Conservation (phyloP, 2,113 vertebrate genomes). For the Struthidea cinerea region DNA sequence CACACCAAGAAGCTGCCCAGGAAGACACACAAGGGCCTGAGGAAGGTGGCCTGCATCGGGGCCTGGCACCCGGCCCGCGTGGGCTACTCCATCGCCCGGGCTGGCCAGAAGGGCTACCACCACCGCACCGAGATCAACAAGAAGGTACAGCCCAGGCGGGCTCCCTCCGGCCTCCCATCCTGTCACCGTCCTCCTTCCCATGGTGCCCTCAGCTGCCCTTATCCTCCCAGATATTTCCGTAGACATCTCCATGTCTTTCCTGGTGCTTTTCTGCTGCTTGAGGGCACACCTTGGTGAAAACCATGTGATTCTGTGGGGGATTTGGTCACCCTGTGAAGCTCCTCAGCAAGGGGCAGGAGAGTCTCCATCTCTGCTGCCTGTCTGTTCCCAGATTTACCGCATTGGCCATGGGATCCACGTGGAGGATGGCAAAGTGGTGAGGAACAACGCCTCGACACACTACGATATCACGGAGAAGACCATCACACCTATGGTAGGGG, state of each 20-base stretch:
- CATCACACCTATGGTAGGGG: constrained; percentile 75
- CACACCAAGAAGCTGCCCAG: constrained; percentile 80
- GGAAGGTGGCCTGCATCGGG: constrained; percentile 81
- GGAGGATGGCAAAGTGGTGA: constrained; percentile 76
- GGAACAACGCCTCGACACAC: constrained; percentile 73
- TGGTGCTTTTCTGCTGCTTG: background rate
- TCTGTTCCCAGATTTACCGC: constrained; percentile 71
- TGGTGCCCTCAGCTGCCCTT: rapidly evolving
- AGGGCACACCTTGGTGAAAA: background rate
- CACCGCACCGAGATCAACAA: constrained; percentile 83
- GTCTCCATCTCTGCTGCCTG: background rate
- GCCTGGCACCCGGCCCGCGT: constrained; percentile 82
- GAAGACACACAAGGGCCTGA: constrained; percentile 80
- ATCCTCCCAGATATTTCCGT: background rate
- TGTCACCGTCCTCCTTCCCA: background rate
- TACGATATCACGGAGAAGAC: constrained; percentile 77
- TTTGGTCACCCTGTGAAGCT: background rate
- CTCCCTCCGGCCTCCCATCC: background rate
- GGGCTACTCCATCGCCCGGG: constrained; percentile 78
- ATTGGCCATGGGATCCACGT: constrained; percentile 70
- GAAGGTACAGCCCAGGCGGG: constrained; percentile 52
- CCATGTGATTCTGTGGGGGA: rapidly evolving
- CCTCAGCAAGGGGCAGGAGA: background rate
- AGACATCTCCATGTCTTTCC: background rate
- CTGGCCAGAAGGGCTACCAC: constrained; percentile 83